Percentiles rank a stretch among this genome's conserved stretches.
Conservation (phyloP, 2,113 vertebrate species). For the Lanius collurio region DNA sequence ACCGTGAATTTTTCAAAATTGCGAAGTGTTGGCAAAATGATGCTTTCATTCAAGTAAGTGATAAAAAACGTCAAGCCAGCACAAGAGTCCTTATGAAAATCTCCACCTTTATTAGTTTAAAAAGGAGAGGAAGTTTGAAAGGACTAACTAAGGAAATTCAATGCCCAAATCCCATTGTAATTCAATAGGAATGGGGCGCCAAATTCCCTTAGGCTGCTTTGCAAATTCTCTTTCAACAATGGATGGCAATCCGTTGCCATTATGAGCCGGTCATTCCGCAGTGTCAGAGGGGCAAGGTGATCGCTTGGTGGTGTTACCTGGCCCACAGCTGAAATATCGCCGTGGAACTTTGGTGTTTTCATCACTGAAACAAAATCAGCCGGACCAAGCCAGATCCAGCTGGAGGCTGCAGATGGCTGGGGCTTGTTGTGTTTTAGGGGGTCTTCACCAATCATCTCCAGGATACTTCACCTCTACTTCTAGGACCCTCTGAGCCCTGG, state of each 20-base stretch:
- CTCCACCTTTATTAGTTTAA: constrained; percentile 7
- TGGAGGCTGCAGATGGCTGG: background rate
- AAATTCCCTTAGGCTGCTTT: constrained; percentile 39
- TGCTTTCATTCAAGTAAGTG: background rate
- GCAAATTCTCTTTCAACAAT: constrained; percentile 45
- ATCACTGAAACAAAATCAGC: background rate
- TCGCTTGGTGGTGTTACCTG: background rate
- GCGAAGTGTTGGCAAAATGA: background rate
- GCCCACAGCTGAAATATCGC: background rate
- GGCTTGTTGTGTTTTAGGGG: background rate
- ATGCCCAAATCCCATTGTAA: constrained; percentile 41
- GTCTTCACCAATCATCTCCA: background rate
- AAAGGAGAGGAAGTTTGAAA: constrained; percentile 37
- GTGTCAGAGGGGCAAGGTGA: background rate
- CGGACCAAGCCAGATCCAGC: background rate
- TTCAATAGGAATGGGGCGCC: constrained; percentile 43
- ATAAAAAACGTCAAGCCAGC: background rate
- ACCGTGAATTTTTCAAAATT: background rate
- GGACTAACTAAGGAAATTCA: constrained; percentile 33
- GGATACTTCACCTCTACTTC: background rate
- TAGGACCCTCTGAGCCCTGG: background rate
- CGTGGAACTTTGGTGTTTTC: background rate
- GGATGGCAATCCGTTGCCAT: background rate
- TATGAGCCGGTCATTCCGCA: background rate
- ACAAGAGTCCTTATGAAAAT: background rate